phyloP scores from a whole-genome alignment of 2,113 vertebrate species.

The Larimichthys polyactis region DNA sequence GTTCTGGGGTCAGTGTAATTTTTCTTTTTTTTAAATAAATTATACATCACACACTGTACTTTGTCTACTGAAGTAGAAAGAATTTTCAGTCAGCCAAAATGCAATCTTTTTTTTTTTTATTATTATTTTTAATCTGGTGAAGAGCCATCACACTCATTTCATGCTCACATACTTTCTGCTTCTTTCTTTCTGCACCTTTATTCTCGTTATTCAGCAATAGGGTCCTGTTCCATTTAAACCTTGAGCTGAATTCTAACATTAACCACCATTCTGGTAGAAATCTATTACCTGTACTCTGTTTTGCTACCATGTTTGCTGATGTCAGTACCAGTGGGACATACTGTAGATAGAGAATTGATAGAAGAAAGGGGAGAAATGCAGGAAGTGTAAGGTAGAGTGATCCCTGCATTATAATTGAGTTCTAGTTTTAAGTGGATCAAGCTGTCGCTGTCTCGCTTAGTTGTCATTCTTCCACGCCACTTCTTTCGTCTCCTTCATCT shows the following conservation, averaged over 20 bases:
- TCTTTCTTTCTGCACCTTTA: background rate
- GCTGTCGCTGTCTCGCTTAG: background rate
- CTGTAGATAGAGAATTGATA: background rate
- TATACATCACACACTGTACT: background rate
- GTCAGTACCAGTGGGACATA: background rate
- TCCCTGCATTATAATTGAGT: constrained; percentile 39
- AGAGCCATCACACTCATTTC: background rate
- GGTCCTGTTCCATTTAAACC: background rate
- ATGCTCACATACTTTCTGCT: background rate
- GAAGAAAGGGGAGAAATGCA: background rate
- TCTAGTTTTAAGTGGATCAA: constrained; percentile 51
- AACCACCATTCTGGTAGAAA: background rate
- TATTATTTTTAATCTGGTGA: background rate
- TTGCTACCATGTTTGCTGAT: background rate
- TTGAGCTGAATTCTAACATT: background rate
- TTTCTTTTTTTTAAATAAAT: background rate
- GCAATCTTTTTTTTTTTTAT: background rate
- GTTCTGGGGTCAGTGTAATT: background rate
- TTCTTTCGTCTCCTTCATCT: constrained; percentile 26
- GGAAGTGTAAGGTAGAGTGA: constrained; percentile 14
- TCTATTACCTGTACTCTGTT: background rate
- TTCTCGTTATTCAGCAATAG: background rate
- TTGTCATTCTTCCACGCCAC: constrained; percentile 40
- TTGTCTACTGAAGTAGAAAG: background rate
- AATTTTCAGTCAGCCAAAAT: background rate